phyloP scores from a whole-genome alignment of 1,140 invertebrate species.

The Hirudo medicinalis region DNA sequence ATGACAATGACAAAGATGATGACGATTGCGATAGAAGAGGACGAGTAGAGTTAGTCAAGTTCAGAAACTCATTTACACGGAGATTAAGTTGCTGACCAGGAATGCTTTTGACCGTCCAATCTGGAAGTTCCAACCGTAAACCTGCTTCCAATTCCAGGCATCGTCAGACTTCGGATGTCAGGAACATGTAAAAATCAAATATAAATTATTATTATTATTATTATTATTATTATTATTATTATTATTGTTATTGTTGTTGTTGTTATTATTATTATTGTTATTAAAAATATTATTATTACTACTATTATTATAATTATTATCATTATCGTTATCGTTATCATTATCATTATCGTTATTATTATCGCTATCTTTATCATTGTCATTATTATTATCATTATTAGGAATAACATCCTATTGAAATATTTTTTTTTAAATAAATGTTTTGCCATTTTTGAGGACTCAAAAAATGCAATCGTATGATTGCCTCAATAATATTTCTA shows the following conservation, averaged over 20 bases:
- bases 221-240: background rate
- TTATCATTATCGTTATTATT: background rate
- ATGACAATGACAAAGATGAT: conserved; percentile 4
- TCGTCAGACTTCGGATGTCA: too few species aligned
- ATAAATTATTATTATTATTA: background rate
- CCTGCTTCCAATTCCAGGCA: too few species aligned
- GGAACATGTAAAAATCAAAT: too few species aligned
- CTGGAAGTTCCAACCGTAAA: too few species aligned
- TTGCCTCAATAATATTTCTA: too few species aligned
- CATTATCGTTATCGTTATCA: background rate
- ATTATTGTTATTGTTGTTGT: background rate
- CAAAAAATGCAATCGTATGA: too few species aligned
- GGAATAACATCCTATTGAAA: background rate
- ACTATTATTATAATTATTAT: background rate
- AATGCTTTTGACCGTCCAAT: too few species aligned
- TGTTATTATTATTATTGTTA: background rate
- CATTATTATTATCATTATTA: conserved; percentile 4
- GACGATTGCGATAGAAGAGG: background rate
- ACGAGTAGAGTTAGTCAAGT: too few species aligned
- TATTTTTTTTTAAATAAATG: too few species aligned
- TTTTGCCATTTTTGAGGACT: too few species aligned
- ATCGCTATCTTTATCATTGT: conserved; percentile 4
- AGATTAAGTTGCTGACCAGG: too few species aligned
- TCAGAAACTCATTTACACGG: too few species aligned
- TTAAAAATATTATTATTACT: background rate